A percentile compares a stretch with the other conserved stretches of the same genome.
Evolutionary conservation across 2,113 vertebrate genomes (phyloP).

Genomic region (Xiphorhynchus elegans): DNA sequence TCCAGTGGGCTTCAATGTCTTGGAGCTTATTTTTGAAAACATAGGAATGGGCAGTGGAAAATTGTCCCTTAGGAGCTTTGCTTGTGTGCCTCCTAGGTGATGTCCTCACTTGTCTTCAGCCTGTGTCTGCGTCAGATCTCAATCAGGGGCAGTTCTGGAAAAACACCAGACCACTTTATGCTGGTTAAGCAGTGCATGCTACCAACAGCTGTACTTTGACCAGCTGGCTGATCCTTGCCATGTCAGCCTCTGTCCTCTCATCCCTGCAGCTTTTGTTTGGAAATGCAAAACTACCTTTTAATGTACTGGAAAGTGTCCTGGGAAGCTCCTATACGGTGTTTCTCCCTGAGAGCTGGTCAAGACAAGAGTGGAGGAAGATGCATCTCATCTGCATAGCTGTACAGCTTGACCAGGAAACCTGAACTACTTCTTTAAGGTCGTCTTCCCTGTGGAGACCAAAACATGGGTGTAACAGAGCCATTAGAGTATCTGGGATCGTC

Average conservation of each 20-base stretch:
- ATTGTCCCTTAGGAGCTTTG: not conserved
- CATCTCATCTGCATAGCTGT: not conserved
- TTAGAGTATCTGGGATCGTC: not conserved
- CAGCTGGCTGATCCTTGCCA: not conserved
- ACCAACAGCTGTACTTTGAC: not conserved
- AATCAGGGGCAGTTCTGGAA: not conserved
- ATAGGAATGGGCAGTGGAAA: not conserved
- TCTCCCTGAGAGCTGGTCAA: not conserved
- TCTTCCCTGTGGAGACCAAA: not conserved
- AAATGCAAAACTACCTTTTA: not conserved
- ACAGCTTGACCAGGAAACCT: not conserved
- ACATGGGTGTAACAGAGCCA: not conserved
- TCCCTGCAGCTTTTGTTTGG: not conserved
- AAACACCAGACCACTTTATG: not conserved
- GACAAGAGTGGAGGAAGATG: accelerated
- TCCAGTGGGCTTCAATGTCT: not conserved
- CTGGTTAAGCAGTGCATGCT: not conserved
- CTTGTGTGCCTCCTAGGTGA: not conserved
- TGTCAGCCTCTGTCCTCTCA: accelerated
- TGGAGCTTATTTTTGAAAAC: not conserved
- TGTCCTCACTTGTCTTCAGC: not conserved
- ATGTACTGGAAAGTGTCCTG: not conserved
- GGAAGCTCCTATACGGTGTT: not conserved
- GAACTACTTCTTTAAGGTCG: not conserved
- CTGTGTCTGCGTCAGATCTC: not conserved